Conservation (phyloP, 2,113 vertebrate species). For the Tachycineta bicolor region DNA sequence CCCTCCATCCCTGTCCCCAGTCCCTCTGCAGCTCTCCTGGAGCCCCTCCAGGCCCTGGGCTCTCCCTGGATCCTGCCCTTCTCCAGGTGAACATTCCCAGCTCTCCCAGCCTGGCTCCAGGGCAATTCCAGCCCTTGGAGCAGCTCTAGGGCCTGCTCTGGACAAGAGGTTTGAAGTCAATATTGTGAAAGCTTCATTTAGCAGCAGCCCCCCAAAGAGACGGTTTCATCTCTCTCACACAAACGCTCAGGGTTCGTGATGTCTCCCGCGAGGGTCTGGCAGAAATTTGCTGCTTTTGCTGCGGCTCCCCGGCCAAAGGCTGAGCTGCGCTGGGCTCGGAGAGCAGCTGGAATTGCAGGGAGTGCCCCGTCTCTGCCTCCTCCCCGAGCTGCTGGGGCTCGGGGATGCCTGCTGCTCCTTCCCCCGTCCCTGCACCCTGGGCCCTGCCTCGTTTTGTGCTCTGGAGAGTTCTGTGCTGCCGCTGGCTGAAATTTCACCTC, state of each 20-base stretch:
- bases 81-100: neutral
- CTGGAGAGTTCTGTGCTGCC: neutral
- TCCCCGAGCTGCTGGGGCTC: neutral
- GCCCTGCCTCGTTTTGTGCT: fast-evolving
- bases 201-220: neutral
- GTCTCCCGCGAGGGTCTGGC: neutral
- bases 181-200: neutral
- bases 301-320: neutral
- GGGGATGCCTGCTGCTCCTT: neutral
- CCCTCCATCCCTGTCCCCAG: neutral
- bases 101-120: neutral
- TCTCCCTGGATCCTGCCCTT: neutral
- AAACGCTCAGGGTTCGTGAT: neutral
- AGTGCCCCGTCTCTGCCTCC: neutral
- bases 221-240: neutral
- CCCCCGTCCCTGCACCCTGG: neutral
- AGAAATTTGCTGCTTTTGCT: neutral
- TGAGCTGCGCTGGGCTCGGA: neutral
- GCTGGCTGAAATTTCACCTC: neutral
- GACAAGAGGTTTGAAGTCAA: too few species aligned
- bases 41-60: neutral
- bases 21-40: neutral
- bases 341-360: neutral
- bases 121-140: neutral
- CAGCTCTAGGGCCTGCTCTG: fast-evolving